These are phyloP conservation scores for Cyrtonyx montezumae DNA, from an alignment of 2,113 vertebrate species.

Conservation along the genomic window DNA sequence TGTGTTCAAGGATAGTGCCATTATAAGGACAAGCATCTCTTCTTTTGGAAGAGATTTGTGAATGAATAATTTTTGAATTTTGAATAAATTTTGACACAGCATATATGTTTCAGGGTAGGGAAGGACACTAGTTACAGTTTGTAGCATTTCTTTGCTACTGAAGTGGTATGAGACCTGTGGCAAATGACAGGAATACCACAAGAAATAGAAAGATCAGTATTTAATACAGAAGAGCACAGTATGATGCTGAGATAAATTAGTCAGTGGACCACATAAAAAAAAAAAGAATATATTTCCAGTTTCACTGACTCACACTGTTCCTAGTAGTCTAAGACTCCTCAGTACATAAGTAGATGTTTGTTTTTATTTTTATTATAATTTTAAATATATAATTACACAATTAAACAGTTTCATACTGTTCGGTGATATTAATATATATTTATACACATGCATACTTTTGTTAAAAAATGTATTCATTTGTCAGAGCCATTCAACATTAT, in stretches of 20 bases:
- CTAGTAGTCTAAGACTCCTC: background rate
- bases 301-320: background rate
- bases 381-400: background rate
- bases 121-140: background rate
- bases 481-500: background rate
- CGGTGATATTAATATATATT: background rate
- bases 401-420: background rate
- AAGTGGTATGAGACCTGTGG: background rate
- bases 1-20: background rate
- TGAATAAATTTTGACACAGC: background rate
- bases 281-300: background rate
- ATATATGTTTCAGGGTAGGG: background rate
- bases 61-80: background rate
- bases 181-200: background rate
- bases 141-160: background rate
- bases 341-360: background rate
- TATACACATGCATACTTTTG: background rate
- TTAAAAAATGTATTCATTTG: background rate
- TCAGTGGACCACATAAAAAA: background rate
- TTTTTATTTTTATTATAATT: conserved; percentile 2
- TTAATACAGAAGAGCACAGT: background rate
- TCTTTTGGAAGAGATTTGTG: background rate
- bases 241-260: background rate
- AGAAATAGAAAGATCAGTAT: background rate
- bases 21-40: background rate